Evolutionary conservation across 2,888 invertebrate genomes (phyloP).

Genomic region (Lasioglossum zephyrum): DNA sequence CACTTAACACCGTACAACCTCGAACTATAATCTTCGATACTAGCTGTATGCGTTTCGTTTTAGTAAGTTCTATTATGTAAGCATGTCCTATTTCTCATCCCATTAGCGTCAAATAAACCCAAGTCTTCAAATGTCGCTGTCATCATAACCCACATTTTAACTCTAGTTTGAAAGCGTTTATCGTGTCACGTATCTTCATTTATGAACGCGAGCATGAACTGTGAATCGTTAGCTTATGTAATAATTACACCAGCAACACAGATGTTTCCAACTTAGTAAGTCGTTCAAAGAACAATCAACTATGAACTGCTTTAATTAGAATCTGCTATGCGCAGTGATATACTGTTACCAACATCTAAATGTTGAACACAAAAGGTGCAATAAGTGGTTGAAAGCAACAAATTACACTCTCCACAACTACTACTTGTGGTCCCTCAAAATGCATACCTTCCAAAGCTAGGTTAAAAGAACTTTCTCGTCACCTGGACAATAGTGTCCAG

Average conservation of each 20-base stretch:
- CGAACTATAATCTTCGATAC: neutral
- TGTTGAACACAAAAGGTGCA: neutral
- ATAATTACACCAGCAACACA: neutral
- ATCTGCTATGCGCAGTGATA: neutral
- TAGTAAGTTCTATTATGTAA: neutral
- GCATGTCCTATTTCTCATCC: slow-evolving; percentile 8
- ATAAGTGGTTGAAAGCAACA: neutral
- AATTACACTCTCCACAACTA: neutral
- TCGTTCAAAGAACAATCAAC: neutral
- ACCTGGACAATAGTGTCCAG: neutral
- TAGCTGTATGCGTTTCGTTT: neutral
- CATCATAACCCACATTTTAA: neutral
- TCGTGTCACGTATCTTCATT: neutral
- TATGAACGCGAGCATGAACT: neutral
- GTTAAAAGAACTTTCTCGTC: neutral
- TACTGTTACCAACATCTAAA: neutral
- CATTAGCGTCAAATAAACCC: neutral
- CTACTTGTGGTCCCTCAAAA: neutral
- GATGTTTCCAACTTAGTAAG: neutral
- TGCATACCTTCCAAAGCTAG: neutral
- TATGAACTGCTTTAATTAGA: neutral
- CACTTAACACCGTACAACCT: neutral
- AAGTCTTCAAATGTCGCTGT: neutral
- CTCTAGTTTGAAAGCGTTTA: neutral
- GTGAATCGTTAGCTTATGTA: neutral